Base-by-base conservation (phyloP, 2,888 invertebrate species). In the Lathronympha strigana region DNA sequence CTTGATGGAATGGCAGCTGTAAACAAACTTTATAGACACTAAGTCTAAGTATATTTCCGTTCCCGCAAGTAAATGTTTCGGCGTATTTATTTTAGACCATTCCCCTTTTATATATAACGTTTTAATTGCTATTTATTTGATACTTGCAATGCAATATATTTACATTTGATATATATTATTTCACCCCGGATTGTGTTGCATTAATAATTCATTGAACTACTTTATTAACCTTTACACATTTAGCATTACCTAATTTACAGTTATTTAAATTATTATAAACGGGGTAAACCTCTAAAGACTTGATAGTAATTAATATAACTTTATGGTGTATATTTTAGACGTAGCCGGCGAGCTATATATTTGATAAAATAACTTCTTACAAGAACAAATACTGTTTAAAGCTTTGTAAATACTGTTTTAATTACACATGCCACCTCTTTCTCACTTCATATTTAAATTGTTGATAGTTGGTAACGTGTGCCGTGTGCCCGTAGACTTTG, bases 21-120 rank as follows among this genome's bases (percentile, higher is more conserved):
- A 74, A 77, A 78, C 75, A 72, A 71, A 68, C 69, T 73, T 76
- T 73, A 75, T 73, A 75, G 75, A 68, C 61, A 58, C 53, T 57
- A 45, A 21, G 13, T 23, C 23, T 47, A 19, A 8, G 17, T 40
- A 1, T 5, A 17, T 40, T 40, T 40, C 1, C 5, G 17, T 17
- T 15, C 19, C 11, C 31, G 19, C 19, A 19, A 57, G n/a, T 45
- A 8, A 19, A 19, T n/a, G 25, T 8, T 28, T 43, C 5, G 19
- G 19, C 21, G 31, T 21, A 40, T 31, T 25, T n/a, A 11, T 17
- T 19, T 4, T 45, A 21, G 0, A 4, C 9, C 2, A 47, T 1
- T 6, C 8, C 9, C 4, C 8, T 23, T 49, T 25, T 31, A 28
- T 50, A n/a, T 17, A 17, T n/a, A 21, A 23, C 33, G 4, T 21